A percentile compares a stretch with the other conserved stretches of the same genome.
These are phyloP conservation scores for Busseola fusca DNA, from an alignment of 2,888 invertebrate species.

Conservation along the genomic window DNA sequence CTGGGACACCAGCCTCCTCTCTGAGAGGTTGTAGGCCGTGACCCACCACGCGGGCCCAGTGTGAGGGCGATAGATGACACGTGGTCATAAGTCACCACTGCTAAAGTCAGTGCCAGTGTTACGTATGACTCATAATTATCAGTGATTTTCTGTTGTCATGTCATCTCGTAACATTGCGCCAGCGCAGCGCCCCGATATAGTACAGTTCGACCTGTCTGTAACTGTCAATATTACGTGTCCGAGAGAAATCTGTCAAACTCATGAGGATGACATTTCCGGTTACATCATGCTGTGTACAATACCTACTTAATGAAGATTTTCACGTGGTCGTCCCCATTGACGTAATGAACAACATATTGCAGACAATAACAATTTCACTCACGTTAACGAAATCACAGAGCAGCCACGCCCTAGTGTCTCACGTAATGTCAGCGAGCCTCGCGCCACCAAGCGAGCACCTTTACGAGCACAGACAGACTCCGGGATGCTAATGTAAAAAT, in stretches of 20 bases:
- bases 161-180: neutral
- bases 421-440: no score
- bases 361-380: constrained; percentile 1
- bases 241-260: constrained; percentile 44
- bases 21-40: no score
- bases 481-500: no score
- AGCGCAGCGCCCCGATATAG: neutral
- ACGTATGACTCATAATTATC: neutral
- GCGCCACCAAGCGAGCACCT: no score
- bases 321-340: constrained; percentile 8
- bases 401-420: no score
- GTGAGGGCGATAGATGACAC: no score
- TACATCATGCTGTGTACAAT: constrained; percentile 21
- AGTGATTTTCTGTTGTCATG: neutral
- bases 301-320: neutral
- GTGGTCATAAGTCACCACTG: no score
- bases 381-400: neutral
- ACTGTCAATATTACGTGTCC: constrained; percentile 33
- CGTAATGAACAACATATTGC: constrained; percentile 10
- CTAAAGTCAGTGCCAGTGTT: neutral
- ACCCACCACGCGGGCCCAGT: no score
- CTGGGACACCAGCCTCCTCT: no score
- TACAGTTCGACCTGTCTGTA: neutral
- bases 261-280: constrained; percentile 20
- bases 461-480: no score